Base-by-base conservation (phyloP, 2,888 invertebrate genomes). In the Tuberolachnus salignus region DNA sequence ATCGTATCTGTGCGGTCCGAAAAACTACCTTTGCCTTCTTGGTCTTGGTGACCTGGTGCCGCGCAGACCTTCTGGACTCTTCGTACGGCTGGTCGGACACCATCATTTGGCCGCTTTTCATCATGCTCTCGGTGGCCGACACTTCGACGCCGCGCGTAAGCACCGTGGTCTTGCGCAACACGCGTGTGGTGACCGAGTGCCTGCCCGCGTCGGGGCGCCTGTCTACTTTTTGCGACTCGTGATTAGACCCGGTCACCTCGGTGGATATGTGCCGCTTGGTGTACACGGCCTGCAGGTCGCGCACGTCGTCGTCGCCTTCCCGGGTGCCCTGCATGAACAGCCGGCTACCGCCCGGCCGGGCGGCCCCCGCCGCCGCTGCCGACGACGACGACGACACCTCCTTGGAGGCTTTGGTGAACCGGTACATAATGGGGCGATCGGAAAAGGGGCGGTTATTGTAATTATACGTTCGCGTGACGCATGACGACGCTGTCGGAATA, bases 151-250 rank as follows among this genome's bases (percentile, higher is more conserved):
- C 95, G 19, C 94, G 89, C 82, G 94, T 93, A 83, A 95, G 85
- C 2, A 95, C 95, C 51, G 95, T 95, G 83, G 95, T 94, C 86
- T 94, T 95, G 82, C 94, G 89, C 72, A 95, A 91, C 82, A 95
- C 93, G 84, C 93, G 90, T 61, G 94, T 93, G 42, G 94, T 95
- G 82, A 95, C 93, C 83, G 94, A 90, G 81, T 93, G 89, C 84
- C 92, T 91, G 55, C 94, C 94, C 16, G 81, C 82, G 44, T 75
- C 80, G 63, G 74, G 80, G 9, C 78, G 67, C 14, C 72, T 72
- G 64, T 80, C 75, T 21, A 80, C 70, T 49, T 81, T 82, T 10
- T 81, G 82, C 26, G 81, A 80, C 63, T 82, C 82, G 59, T 84
- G 83, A 80, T 82, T 83, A 44, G 83, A 83, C 49, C 94, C 94